phyloP scores from a whole-genome alignment of 2,113 vertebrate genomes.

The Misgurnus mizolepis region DNA sequence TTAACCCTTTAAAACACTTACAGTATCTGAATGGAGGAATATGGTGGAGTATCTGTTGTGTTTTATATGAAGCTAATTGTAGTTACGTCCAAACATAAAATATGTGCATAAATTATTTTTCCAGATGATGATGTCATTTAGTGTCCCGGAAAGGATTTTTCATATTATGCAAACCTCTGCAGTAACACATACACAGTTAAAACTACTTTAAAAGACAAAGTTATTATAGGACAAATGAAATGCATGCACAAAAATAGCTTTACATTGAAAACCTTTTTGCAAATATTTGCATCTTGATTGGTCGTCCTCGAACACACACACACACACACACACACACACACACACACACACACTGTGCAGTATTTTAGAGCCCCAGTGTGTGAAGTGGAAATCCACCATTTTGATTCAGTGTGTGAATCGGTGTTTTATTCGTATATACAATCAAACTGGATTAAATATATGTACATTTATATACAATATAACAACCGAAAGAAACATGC shows the following conservation, averaged over 20 bases:
- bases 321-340: too few relatives aligned
- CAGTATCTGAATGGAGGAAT: too few relatives aligned
- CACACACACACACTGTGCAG: too few relatives aligned
- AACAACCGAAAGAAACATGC: too few relatives aligned
- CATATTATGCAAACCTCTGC: background rate
- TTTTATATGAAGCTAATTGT: too few relatives aligned
- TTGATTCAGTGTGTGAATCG: conserved; percentile 6
- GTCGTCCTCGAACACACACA: conserved; percentile 4
- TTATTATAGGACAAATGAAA: background rate
- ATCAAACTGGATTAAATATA: background rate
- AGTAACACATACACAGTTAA: background rate
- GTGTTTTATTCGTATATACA: background rate
- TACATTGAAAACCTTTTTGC: conserved; percentile 3
- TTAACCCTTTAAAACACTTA: background rate
- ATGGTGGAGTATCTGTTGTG: too few relatives aligned
- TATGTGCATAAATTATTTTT: too few relatives aligned
- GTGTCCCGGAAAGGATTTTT: too few relatives aligned
- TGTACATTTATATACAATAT: background rate
- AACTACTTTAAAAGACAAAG: background rate
- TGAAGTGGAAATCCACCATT: conserved; percentile 30
- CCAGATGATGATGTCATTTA: too few relatives aligned
- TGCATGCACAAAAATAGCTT: background rate
- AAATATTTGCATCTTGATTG: conserved; percentile 50
- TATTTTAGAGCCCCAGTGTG: background rate
- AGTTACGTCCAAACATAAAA: too few relatives aligned